Conservation (phyloP, 1,140 invertebrate genomes). For the Paralvinella palmiformis region DNA sequence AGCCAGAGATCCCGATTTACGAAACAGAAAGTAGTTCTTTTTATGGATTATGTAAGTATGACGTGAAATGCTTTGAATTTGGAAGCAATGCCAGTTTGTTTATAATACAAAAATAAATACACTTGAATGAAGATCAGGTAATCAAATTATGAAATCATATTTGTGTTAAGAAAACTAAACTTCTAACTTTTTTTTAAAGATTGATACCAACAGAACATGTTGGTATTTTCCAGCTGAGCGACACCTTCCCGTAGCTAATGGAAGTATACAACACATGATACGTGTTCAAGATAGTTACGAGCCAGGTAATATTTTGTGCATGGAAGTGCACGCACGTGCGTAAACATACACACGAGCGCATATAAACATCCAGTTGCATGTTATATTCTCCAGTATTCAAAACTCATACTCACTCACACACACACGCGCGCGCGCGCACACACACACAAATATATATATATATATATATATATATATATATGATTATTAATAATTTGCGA, state of each 20-base stretch:
- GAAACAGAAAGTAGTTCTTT: conserved; percentile 72
- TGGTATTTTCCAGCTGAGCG: conserved; percentile 86
- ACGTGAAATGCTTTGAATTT: not conserved
- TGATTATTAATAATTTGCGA: too few species aligned
- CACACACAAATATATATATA: too few species aligned
- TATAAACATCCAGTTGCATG: not conserved
- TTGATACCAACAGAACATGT: conserved; percentile 61
- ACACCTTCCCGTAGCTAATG: conserved; percentile 95
- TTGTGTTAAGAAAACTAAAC: not conserved
- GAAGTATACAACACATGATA: conserved; percentile 83
- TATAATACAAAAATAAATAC: too few species aligned
- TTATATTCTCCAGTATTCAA: not conserved
- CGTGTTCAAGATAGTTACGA: conserved; percentile 94
- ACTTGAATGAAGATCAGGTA: too few species aligned
- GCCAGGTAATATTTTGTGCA: conserved; percentile 62
- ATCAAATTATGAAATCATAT: too few species aligned
- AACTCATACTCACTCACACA: not conserved
- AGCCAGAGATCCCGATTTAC: conserved; percentile 72
- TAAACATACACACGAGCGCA: not conserved
- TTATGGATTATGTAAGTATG: conserved; percentile 82
- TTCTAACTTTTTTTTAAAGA: conserved; percentile 25
- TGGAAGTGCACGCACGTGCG: not conserved
- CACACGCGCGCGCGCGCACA: not conserved
- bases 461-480: too few species aligned
- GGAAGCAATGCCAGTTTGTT: too few species aligned